Evolutionary conservation across 2,113 vertebrate genomes (phyloP).

Genomic region (Sturnus vulgaris): DNA sequence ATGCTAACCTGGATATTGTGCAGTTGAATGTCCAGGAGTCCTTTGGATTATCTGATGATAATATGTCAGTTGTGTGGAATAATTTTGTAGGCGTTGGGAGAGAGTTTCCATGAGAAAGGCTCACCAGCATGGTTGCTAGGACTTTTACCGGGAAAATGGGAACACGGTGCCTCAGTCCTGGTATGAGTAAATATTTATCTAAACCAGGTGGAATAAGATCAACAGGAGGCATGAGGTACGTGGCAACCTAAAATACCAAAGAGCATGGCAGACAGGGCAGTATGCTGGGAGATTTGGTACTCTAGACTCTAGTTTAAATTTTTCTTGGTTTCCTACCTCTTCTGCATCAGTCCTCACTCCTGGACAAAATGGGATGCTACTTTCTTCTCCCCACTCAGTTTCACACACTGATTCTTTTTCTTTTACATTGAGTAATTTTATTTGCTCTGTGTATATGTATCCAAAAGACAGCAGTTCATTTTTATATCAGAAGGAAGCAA

Average conservation of each 20-base stretch:
- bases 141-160: constrained; percentile 48
- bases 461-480: neutral
- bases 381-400: neutral
- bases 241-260: constrained; percentile 8
- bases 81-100: fast-evolving
- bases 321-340: neutral
- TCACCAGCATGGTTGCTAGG: neutral
- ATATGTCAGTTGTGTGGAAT: neutral
- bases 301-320: neutral
- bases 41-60: neutral
- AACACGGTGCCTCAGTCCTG: constrained; percentile 32
- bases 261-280: neutral
- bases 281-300: neutral
- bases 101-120: neutral
- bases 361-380: neutral
- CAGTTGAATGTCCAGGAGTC: neutral
- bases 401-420: neutral
- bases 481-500: neutral
- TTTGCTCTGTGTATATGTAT: neutral
- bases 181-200: constrained; percentile 58
- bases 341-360: neutral
- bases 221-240: constrained; percentile 16
- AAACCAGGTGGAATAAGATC: constrained; percentile 50
- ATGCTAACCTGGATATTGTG: neutral
- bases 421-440: neutral